Conservation (phyloP, 2,888 invertebrate genomes). For the Drosophila birchii region DNA sequence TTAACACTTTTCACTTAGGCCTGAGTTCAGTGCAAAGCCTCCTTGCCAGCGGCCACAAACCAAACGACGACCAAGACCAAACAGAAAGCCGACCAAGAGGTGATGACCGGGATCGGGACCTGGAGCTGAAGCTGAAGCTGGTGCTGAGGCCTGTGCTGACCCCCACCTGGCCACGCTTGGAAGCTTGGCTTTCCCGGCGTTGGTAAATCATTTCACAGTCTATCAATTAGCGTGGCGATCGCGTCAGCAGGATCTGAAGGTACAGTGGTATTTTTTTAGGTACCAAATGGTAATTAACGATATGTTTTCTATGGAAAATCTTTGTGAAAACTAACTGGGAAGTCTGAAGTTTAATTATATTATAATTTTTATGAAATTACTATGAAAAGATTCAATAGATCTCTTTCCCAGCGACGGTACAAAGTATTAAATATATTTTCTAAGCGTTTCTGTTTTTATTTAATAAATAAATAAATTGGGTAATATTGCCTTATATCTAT, state of each 20-base stretch:
- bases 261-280: conserved; percentile 19
- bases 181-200: conserved; percentile 53
- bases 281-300: not conserved
- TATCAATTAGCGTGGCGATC: conserved; percentile 72
- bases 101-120: conserved; percentile 50
- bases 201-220: conserved; percentile 78
- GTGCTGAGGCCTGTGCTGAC: conserved; percentile 16
- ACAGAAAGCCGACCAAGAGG: conserved; percentile 55
- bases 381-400: no score
- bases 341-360: no score
- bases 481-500: no score
- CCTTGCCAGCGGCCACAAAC: conserved; percentile 52
- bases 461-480: no score
- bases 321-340: not conserved
- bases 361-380: no score
- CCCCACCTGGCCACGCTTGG: conserved; percentile 41
- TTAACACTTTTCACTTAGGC: conserved; percentile 79
- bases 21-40: conserved; percentile 5
- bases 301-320: not conserved
- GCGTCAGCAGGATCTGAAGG: conserved; percentile 51
- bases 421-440: no score
- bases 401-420: no score
- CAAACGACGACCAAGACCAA: conserved; percentile 52
- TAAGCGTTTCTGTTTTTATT: no score
- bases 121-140: conserved; percentile 4